A percentile compares a stretch with the other conserved stretches of the same genome.
Evolutionary conservation across 2,888 invertebrate species (phyloP).

Genomic region (Barypeithes pellucidus): DNA sequence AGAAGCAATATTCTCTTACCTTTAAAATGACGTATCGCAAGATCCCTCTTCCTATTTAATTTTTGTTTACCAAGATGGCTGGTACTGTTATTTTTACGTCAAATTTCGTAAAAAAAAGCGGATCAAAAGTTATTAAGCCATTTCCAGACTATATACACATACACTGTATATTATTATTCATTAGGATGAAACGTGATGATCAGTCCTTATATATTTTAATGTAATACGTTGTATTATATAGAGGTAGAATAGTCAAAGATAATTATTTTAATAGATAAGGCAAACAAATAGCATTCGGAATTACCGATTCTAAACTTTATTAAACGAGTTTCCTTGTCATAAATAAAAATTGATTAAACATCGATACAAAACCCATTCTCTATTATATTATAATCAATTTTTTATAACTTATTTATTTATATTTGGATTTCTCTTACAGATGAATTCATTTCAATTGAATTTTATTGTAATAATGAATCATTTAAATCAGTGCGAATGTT

Average conservation of each 20-base stretch:
- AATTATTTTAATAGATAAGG: slow-evolving; percentile 23
- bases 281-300: slow-evolving; percentile 20
- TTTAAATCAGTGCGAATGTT: slow-evolving; percentile 10
- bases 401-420: slow-evolving; percentile 29
- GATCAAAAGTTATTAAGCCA: no score
- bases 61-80: no score
- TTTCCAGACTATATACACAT: no score
- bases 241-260: not conserved
- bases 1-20: no score
- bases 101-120: no score
- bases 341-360: slow-evolving; percentile 37
- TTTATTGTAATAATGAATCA: slow-evolving; percentile 8
- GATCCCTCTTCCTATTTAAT: no score
- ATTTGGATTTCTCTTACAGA: slow-evolving; percentile 21
- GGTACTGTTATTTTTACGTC: no score
- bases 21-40: no score
- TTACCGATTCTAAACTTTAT: slow-evolving; percentile 12
- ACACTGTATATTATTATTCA: no score
- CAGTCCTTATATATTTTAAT: no score
- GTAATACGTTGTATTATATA: not conserved
- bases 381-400: slow-evolving; percentile 32
- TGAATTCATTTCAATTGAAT: slow-evolving; percentile 1
- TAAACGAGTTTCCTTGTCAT: slow-evolving; percentile 20
- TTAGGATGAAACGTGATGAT: no score
- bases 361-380: slow-evolving; percentile 34